Evolutionary conservation across 92 coral and sea anemone species (phyloP), one percentile per base, ranked within the genome.

Genomic region (Montipora capitata): DNA sequence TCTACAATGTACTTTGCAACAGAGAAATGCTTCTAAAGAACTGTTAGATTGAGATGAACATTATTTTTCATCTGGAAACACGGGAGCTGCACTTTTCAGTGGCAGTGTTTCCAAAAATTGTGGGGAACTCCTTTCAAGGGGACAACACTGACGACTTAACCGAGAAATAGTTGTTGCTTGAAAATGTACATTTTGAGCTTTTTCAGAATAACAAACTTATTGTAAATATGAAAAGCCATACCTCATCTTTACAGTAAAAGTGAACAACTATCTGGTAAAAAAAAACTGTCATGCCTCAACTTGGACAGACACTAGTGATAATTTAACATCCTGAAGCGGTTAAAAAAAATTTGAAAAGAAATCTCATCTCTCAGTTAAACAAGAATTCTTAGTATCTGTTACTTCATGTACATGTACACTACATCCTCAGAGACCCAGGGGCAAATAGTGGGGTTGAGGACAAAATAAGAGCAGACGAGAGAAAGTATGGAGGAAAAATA

Each of bases 11-110:
- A 27, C 35, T 27, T 27, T 92, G 95, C 17, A 88, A 92, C 83
- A 77, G 90, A 73, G 68, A 83, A 73, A 79, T 88, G 89, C 92
- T 82, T 7, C 39, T 92, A 10, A 88, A 72, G 67, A 88, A 91
- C 81, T 89, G 89, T 63, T 89, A 59, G 45, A 11, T 82, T 65
- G 92, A 87, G 7, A 82, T 82, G 68, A 87, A 87, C 81, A 71
- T 54, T 1, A 81, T 44, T 87, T 91, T 48, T 48, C 85, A 81
- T 14, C 92, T 82, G 18, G 89, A 89, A 13, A 77, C 38, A 5
- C 18, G 18, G 39, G 77, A 89, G 15, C 16, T 44, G 58, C 68
- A 62, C 40, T 62, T 17, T 9, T 40, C 85, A 38, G 84, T 67
- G 27, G 76, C 83, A n/a, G 89, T 64, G 16, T 82, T 74, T 76